Conservation (phyloP, 2,113 vertebrate species). For the Penelope pileata region DNA sequence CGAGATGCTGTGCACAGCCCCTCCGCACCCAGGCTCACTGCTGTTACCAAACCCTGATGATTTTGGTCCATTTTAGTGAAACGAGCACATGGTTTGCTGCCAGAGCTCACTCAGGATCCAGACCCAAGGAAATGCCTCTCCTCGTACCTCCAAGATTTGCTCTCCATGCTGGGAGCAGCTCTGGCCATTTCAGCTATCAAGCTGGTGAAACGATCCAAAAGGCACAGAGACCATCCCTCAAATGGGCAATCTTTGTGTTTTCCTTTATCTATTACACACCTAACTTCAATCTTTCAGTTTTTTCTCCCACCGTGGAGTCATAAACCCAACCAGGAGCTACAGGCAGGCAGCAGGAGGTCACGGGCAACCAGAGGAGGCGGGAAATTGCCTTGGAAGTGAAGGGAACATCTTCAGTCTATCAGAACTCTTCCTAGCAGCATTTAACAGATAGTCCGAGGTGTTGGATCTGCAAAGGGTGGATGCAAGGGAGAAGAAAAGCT, state of each 20-base stretch:
- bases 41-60: not conserved
- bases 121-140: not conserved
- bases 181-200: fast-evolving
- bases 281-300: not conserved
- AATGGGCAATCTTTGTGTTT: not conserved
- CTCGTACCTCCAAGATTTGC: not conserved
- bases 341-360: not conserved
- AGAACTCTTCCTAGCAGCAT: not conserved
- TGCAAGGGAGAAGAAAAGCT: not conserved
- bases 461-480: not conserved
- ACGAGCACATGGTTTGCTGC: not conserved
- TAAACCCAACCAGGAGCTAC: not conserved
- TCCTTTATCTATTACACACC: not conserved
- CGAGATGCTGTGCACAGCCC: not conserved
- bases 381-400: not conserved
- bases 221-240: not conserved
- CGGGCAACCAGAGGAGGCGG: not conserved
- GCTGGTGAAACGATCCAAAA: not conserved
- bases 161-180: not conserved
- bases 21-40: fast-evolving
- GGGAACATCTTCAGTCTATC: not conserved
- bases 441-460: not conserved
- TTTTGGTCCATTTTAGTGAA: not conserved
- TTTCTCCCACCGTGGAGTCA: not conserved
- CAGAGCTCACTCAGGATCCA: not conserved